Conservation (phyloP, 2,113 vertebrate species). For the Dascyllus trimaculatus region DNA sequence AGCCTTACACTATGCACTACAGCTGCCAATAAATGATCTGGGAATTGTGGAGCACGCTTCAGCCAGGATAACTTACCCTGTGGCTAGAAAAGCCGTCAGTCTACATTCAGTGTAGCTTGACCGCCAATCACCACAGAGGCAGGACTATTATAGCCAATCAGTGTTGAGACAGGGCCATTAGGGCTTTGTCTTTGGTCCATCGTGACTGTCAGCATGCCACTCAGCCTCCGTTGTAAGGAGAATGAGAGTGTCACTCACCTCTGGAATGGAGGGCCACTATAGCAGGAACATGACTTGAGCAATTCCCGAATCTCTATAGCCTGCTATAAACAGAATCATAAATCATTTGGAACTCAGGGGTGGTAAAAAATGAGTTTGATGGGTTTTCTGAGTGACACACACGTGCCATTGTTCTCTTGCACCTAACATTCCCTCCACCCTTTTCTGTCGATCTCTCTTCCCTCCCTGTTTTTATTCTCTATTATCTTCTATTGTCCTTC, state of each 20-base stretch:
- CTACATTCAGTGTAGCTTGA: conserved; percentile 57
- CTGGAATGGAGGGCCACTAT: conserved; percentile 50
- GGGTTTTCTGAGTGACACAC: conserved; percentile 68
- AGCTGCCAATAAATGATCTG: conserved; percentile 75
- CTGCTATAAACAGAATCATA: conserved; percentile 41
- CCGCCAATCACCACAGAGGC: conserved; percentile 61
- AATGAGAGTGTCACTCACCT: conserved; percentile 68
- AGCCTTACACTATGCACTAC: conserved; percentile 33
- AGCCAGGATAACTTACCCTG: conserved; percentile 38
- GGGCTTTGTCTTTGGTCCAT: conserved; percentile 47
- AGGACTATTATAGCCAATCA: conserved; percentile 66
- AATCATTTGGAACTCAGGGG: conserved; percentile 42
- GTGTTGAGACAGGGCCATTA: conserved; percentile 54
- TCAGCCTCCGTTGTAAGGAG: conserved; percentile 52
- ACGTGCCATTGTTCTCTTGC: conserved; percentile 63
- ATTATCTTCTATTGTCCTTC: conserved; percentile 35
- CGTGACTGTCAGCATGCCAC: conserved; percentile 62
- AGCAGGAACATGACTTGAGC: conserved; percentile 51
- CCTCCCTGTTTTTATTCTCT: conserved; percentile 48
- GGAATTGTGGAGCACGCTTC: conserved; percentile 36
- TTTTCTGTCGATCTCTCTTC: conserved; percentile 58
- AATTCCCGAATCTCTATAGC: conserved; percentile 48
- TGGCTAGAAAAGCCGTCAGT: conserved; percentile 62
- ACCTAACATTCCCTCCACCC: conserved; percentile 66
- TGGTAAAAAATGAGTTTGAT: conserved; percentile 52